phyloP scores from a whole-genome alignment of 2,797 vertebrate genomes.

The Heterohyrax brucei region DNA sequence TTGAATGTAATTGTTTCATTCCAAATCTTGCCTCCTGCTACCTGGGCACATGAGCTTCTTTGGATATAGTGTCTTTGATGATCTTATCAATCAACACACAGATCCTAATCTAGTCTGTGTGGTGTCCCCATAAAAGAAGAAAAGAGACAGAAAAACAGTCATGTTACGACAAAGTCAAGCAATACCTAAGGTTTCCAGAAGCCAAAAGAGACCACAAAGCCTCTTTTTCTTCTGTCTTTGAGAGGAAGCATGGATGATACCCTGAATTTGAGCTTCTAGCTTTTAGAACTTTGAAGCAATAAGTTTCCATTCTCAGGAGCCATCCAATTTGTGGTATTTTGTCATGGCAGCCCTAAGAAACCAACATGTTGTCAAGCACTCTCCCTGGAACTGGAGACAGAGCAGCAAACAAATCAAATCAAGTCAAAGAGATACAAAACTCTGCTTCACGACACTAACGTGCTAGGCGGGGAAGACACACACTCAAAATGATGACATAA shows the following conservation, averaged over 20 bases:
- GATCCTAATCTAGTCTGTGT: background rate
- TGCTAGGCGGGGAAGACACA: background rate
- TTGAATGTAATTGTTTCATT: background rate
- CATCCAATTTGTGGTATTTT: too few relatives aligned
- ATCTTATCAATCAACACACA: background rate
- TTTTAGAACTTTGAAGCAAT: too few relatives aligned
- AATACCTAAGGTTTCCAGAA: background rate
- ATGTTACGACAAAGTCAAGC: background rate
- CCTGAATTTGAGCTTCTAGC: background rate
- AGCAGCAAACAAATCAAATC: background rate
- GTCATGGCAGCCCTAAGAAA: too few relatives aligned
- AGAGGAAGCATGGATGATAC: background rate
- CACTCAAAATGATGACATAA: background rate
- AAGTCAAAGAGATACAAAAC: background rate
- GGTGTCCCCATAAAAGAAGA: background rate
- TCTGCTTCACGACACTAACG: background rate
- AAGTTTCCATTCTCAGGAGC: too few relatives aligned
- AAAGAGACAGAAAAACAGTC: background rate
- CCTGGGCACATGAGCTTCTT: background rate
- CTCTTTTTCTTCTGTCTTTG: background rate
- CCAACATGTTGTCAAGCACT: background rate
- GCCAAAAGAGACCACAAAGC: background rate
- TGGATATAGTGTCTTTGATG: background rate
- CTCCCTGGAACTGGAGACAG: background rate
- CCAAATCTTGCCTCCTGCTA: too few relatives aligned